Evolutionary conservation across 2,797 vertebrate species (phyloP).

Genomic region (Zonotrichia albicollis): DNA sequence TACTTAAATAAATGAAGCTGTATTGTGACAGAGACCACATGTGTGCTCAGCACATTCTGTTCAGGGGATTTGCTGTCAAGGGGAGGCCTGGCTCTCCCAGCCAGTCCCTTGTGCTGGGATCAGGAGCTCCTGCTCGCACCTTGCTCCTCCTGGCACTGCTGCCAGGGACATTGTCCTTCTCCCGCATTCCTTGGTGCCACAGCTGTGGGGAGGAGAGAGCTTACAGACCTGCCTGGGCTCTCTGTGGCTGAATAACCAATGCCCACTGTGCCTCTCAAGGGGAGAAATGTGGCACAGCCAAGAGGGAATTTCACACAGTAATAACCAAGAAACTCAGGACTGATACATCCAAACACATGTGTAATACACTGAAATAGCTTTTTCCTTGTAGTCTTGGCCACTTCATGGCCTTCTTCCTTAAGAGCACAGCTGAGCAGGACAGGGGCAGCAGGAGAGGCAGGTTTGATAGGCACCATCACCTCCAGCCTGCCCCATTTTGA

Average conservation of each 20-base stretch:
- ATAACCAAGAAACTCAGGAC: neutral
- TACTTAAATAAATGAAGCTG: constrained; percentile 2
- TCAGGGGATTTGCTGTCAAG: neutral
- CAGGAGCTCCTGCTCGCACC: neutral
- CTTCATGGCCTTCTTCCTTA: neutral
- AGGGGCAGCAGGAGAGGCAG: neutral
- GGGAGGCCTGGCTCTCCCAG: neutral
- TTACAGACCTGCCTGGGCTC: neutral
- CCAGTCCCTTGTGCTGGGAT: neutral
- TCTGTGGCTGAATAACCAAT: neutral
- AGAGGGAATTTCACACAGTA: neutral
- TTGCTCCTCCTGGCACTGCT: neutral
- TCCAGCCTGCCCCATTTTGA: neutral
- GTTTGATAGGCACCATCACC: neutral
- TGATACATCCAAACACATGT: neutral
- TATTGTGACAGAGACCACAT: neutral
- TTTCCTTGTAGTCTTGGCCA: neutral
- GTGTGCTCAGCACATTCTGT: neutral
- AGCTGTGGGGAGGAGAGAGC: neutral
- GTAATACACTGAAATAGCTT: neutral
- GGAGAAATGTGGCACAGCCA: neutral
- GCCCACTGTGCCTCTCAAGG: neutral
- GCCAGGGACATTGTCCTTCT: neutral
- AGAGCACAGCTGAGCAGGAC: neutral
- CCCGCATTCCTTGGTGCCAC: neutral